Base-by-base conservation (phyloP, 2,113 vertebrate species). In the Romanogobio albipinnatus region DNA sequence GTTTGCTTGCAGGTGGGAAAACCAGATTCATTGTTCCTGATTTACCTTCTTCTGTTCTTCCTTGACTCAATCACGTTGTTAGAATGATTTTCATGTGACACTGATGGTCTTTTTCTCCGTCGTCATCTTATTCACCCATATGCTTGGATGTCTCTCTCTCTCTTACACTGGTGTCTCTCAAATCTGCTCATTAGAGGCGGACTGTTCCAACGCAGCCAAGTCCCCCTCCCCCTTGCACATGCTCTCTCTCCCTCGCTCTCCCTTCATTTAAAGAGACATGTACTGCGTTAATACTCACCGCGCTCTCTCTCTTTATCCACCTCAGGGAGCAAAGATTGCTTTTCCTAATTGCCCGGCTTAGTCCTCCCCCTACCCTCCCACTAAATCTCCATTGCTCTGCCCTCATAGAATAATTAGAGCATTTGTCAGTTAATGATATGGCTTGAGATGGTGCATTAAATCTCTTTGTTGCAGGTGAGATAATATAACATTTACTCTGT, bases 121-220 rank as follows among this genome's bases (percentile, higher is more conserved):
- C 86, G 76, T 88, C 45, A 62, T 81, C 82, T 84, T 86, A 80
- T 84, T 78, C 39, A 56, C 59, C n/a, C 75, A 51, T 85, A 79
- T 83, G 76, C 82, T 85, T 85, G 70, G 33, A 62, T 71, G 66
- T 87, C 85, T 89, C 76, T 87, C 82, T 90, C 75, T 84, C 87
- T 80, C 66, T 86, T 86, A 77, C 77, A 84, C 87, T 88, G 74
- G 85, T 91, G 88, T 86, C 89, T 87, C 91, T 91, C 90, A 93
- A 91, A 93, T 93, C 90, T 86, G 90, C 94, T 93, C 73, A 91
- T 84, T 86, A 90, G 86, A 89, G 56, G 87, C 89, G 90, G 90
- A 79, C 85, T 84, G 90, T 90, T 90, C 88, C 88, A 19, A 86
- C 83, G 89, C 90, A 86, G 86, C 87, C 56, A 75, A 89, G 47